Evolutionary conservation across 2,113 vertebrate genomes (phyloP).

Genomic region (Rhabdornis inornatus): DNA sequence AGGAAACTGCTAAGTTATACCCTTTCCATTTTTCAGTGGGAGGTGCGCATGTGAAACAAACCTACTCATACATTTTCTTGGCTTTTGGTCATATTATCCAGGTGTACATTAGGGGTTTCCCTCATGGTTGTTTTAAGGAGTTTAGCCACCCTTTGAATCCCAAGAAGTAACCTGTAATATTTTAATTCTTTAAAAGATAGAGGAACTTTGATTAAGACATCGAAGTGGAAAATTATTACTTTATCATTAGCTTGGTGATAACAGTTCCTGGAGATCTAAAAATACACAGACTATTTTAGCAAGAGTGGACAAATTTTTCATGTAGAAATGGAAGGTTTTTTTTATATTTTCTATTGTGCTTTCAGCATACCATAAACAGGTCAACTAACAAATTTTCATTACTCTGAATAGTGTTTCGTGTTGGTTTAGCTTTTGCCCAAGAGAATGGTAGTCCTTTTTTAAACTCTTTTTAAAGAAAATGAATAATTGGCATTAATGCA

Average conservation of each 20-base stretch:
- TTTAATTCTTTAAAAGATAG: conserved; percentile 4
- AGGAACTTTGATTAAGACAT: not conserved
- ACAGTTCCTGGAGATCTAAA: not conserved
- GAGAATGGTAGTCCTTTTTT: not conserved
- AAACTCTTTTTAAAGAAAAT: not conserved
- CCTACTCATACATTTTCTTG: not conserved
- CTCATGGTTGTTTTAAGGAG: not conserved
- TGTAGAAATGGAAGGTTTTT: not conserved
- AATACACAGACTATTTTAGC: not conserved
- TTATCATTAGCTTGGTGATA: not conserved
- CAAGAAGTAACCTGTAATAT: not conserved
- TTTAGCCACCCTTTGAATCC: not conserved
- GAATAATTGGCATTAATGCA: not conserved
- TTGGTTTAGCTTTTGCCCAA: not conserved
- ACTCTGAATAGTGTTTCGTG: not conserved
- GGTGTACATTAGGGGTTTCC: fast-evolving
- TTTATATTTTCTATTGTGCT: not conserved
- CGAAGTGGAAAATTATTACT: not conserved
- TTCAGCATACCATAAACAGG: not conserved
- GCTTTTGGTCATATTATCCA: not conserved
- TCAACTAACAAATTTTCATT: not conserved
- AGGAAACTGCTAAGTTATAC: not conserved
- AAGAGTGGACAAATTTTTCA: not conserved
- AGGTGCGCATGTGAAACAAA: not conserved
- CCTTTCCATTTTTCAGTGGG: not conserved